Percentiles rank a stretch among this genome's conserved stretches.
phyloP scores from a whole-genome alignment of 2,888 invertebrate genomes.

The Conistra vaccinii region DNA sequence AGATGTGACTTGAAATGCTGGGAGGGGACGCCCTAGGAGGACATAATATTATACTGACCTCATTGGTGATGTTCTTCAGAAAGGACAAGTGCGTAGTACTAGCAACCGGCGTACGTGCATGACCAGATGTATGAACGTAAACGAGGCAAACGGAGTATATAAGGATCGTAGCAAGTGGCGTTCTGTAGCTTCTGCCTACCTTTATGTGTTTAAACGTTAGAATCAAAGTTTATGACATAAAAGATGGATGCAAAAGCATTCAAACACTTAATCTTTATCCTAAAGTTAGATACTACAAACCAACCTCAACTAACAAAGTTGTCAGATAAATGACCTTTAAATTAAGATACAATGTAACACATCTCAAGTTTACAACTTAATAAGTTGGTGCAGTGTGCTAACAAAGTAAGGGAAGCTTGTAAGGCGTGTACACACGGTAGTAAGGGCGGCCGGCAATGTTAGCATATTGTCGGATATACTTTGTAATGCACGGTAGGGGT shows the following conservation, averaged over 20 bases:
- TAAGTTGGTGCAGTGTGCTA: not conserved
- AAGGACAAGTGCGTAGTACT: no score
- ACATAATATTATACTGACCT: no score
- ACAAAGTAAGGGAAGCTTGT: constrained; percentile 27
- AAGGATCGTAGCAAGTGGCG: no score
- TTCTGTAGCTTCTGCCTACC: no score
- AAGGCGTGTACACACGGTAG: not conserved
- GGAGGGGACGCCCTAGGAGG: no score
- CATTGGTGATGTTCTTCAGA: no score
- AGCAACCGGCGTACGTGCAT: no score
- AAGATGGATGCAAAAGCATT: not conserved
- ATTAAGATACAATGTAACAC: constrained; percentile 13
- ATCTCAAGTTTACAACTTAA: constrained; percentile 6
- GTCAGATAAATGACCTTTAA: not conserved
- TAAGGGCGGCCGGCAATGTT: not conserved
- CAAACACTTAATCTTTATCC: not conserved
- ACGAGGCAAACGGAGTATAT: no score
- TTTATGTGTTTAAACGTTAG: no score
- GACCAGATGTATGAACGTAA: no score
- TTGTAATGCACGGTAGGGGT: not conserved
- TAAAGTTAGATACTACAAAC: not conserved
- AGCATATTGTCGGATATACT: not conserved
- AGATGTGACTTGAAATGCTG: no score
- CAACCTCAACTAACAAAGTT: constrained; percentile 13
- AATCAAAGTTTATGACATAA: not conserved